Base-by-base conservation (phyloP, 2,113 vertebrate species). In the Xenopus tropicalis region DNA sequence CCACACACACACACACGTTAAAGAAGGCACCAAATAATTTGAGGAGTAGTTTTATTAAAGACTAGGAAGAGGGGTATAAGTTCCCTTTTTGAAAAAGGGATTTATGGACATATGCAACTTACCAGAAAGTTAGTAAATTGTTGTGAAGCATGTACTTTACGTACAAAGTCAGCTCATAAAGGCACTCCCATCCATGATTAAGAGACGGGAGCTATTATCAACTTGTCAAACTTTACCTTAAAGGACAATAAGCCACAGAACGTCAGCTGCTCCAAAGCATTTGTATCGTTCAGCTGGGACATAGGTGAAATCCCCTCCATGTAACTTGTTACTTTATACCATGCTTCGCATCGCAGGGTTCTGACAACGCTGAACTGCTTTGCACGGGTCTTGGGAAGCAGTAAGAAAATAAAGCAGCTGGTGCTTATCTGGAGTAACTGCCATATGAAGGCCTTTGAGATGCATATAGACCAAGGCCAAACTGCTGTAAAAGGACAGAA, bases 271-370 rank as follows among this genome's bases (percentile, higher is more conserved):
- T 74, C 72, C 72, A 69, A 52, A 74, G 72, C 44, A 74, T 74
- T 74, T 74, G 72, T 69, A 69, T 48, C 72, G 67, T 68, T 74
- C 72, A 74, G 64, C 56, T 68, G 72, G 65, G 72, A 61, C 24
- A 74, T 74, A 37, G 72, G 72, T 74, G 72, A 68, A 61, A 74
- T 67, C 67, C 72, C 65, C 57, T 74, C 65, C 65, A 37, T 69
- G 72, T 74, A 74, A 67, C 72, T 29, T 54, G 65, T 68, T 68
- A 74, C 72, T 74, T 74, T 74, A 74, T 51, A 67, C 72, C 72
- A 69, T 74, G 72, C 72, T 68, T 74, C 72, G 57, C 72, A 68
- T 74, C 72, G 72, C 72, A 74, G 72, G 72, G 72, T 68, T 74
- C 44, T 58, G 72, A 74, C 72, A 68, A 57, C 57, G 72, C 66